Evolutionary conservation across 2,888 invertebrate species (phyloP), one percentile per base, ranked within the genome.

Genomic region (Petrophora chlorosata): DNA sequence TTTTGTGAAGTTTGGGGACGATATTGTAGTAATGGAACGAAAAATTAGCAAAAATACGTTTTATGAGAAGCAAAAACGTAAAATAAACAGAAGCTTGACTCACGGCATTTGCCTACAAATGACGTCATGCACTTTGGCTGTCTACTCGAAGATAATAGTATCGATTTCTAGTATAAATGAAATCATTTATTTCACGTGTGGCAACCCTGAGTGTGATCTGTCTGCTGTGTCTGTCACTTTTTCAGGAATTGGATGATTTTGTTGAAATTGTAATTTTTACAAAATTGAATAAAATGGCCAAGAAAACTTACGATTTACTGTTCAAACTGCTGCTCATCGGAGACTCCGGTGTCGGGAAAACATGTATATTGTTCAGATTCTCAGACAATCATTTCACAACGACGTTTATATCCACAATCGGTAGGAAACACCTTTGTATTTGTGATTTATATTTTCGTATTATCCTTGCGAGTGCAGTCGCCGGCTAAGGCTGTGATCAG

Each of bases 341-440:
- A 62, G 98, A 98, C 86, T 97, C 97, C 39, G 97, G 97, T 64
- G 98, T 98, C 63, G 98, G 98, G 67, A 98, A 98, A 89, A 98
- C 98, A 42, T 97, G 97, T 85, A 97, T 98, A 85, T 91, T 98
- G 67, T 98, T 97, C 85, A 94, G 98, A 81, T 98, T 98, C 90
- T 97, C 97, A 62, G 98, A 98, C 85, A 97, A 98, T 91, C 97
- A 97, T 67, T 98, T 97, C 83, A 97, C 97, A 65, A 96, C 97
- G 47, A 97, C 97, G 63, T 98, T 98, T 91, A 98, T 98, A 87
- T 98, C 97, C 59, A 98, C 97, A 65, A 98, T 98, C 92, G 98
- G 97, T 97, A 93, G 92, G 77, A 63, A 68, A 68, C 71, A 74
- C 76, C 76, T 78, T 73, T 76, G 55, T 74, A 69, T 72, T 65